These are phyloP conservation scores for Lontra canadensis DNA, from an alignment of 2,113 vertebrate genomes.

Conservation along the genomic window DNA sequence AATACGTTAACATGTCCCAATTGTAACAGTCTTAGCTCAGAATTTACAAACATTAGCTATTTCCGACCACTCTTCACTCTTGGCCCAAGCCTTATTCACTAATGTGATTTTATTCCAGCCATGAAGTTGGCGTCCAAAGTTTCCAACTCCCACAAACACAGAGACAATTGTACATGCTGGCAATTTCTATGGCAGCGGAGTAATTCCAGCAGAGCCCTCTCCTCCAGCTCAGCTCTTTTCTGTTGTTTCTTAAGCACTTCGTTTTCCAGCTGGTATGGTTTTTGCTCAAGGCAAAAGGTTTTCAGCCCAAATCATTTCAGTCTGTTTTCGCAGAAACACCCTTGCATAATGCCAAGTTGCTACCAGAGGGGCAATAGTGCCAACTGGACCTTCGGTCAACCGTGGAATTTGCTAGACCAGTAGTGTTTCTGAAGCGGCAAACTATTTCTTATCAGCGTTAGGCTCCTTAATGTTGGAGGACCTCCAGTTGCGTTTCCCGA, in stretches of 20 bases:
- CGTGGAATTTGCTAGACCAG: not conserved
- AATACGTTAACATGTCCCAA: not conserved
- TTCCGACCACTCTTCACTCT: not conserved
- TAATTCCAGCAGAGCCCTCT: not conserved
- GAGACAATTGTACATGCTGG: not conserved
- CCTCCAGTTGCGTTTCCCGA: conserved; percentile 13
- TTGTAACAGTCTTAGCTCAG: not conserved
- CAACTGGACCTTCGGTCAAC: not conserved
- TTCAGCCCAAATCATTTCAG: not conserved
- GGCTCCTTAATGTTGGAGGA: not conserved
- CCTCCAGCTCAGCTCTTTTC: not conserved
- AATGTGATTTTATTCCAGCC: not conserved
- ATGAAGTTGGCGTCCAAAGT: not conserved
- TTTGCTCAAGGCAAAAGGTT: not conserved
- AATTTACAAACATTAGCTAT: not conserved
- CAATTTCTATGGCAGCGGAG: not conserved
- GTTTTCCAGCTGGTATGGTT: not conserved
- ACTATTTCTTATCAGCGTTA: not conserved
- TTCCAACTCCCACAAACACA: not conserved
- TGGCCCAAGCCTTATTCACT: not conserved
- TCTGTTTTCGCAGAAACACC: not conserved
- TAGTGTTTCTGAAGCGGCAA: not conserved
- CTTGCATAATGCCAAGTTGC: not conserved
- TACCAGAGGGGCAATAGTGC: not conserved
- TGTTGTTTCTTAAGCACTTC: not conserved